These are phyloP conservation scores for Lottia gigantea DNA, from an alignment of 2,888 invertebrate genomes.

Conservation along the genomic window DNA sequence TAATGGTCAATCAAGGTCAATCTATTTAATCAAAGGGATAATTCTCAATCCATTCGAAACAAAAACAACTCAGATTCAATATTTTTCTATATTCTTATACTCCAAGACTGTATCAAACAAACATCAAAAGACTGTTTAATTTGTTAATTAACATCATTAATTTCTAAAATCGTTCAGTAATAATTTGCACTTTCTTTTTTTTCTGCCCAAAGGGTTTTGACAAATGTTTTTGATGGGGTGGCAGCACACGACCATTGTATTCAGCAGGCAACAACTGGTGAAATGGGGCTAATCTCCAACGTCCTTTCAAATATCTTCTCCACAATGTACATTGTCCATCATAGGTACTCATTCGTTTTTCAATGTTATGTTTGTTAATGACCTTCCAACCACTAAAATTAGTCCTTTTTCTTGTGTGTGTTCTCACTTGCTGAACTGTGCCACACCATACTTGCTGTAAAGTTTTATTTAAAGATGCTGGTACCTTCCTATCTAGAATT, in stretches of 20 bases:
- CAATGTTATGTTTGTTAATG: constrained; percentile 52
- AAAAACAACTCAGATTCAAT: too few relatives aligned
- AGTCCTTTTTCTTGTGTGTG: constrained; percentile 29
- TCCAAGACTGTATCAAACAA: too few relatives aligned
- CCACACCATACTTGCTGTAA: too few relatives aligned
- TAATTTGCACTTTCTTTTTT: neutral
- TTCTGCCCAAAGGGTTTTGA: constrained; percentile 27
- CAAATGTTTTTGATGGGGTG: constrained; percentile 21
- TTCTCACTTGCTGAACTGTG: constrained; percentile 23
- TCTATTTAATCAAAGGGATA: too few relatives aligned
- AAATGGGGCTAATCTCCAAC: constrained; percentile 38
- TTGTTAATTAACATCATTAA: too few relatives aligned
- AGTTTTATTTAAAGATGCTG: too few relatives aligned
- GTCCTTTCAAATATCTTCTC: constrained; percentile 47
- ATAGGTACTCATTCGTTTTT: constrained; percentile 37
- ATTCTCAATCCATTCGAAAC: too few relatives aligned
- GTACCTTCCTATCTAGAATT: too few relatives aligned
- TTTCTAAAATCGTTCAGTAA: too few relatives aligned
- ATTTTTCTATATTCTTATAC: too few relatives aligned
- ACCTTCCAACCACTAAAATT: constrained; percentile 48
- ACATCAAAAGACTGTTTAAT: too few relatives aligned
- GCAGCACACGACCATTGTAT: constrained; percentile 29
- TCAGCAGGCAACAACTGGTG: constrained; percentile 42
- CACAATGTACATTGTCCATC: constrained; percentile 46
- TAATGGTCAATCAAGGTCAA: too few relatives aligned